phyloP scores from a whole-genome alignment of 2,888 invertebrate species.

The Hetaerina titia region DNA sequence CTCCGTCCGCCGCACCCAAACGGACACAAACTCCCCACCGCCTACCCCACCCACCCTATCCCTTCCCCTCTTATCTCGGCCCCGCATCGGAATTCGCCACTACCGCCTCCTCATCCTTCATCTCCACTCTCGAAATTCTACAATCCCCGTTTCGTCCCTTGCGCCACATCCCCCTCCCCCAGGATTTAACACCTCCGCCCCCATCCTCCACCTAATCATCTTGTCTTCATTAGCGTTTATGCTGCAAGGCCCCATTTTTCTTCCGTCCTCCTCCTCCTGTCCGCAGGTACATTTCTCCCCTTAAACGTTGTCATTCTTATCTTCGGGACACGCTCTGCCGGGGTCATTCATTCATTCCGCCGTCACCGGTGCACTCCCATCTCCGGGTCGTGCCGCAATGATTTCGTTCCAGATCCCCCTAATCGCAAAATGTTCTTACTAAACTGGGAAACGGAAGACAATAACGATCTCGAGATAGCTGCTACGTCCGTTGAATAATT shows the following conservation, averaged over 20 bases:
- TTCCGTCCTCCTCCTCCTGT: background rate
- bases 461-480: no score
- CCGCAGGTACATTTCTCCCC: background rate
- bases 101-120: background rate
- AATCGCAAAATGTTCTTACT: no score
- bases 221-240: conserved; percentile 10
- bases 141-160: background rate
- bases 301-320: background rate
- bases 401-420: no score
- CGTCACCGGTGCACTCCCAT: background rate
- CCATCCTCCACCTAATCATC: background rate
- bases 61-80: background rate
- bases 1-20: background rate
- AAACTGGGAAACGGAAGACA: no score
- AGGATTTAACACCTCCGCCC: background rate
- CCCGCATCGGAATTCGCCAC: conserved; percentile 42
- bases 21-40: background rate
- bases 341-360: background rate
- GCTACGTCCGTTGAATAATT: no score
- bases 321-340: background rate
- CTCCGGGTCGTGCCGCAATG: background rate
- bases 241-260: background rate
- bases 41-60: background rate
- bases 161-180: background rate
- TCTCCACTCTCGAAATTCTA: background rate